A percentile compares a stretch with the other conserved stretches of the same genome.
These are phyloP conservation scores for Aporrectodea caliginosa DNA, from an alignment of 1,140 invertebrate species.

Conservation along the genomic window DNA sequence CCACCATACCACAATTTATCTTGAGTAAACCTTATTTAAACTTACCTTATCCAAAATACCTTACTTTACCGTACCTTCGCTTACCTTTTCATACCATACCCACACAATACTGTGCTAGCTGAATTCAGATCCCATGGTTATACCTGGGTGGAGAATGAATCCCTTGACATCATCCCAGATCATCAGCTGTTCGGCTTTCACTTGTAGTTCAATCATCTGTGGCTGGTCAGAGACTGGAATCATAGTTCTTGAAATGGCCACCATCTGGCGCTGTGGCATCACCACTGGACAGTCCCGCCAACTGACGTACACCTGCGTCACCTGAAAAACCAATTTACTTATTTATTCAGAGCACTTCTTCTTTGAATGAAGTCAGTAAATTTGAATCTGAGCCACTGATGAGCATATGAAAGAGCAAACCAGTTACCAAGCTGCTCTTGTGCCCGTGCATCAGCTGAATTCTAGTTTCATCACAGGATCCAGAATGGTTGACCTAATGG, in stretches of 20 bases:
- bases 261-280: slow-evolving; percentile 48
- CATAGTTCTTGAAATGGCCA: slow-evolving; percentile 39
- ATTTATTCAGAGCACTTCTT: no score
- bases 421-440: background rate
- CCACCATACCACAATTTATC: no score
- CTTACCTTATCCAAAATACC: no score
- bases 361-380: no score
- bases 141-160: slow-evolving; percentile 45
- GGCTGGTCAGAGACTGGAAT: slow-evolving; percentile 22
- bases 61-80: no score
- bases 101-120: no score
- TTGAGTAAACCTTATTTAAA: no score
- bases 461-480: background rate
- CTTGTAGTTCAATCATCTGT: slow-evolving; percentile 24
- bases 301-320: slow-evolving; percentile 47
- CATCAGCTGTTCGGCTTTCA: slow-evolving; percentile 41
- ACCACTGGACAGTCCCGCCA: slow-evolving; percentile 40
- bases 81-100: no score
- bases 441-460: background rate
- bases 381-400: no score
- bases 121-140: background rate
- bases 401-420: no score
- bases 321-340: slow-evolving; percentile 35
- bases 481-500: slow-evolving; percentile 20
- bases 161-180: slow-evolving; percentile 44